Evolutionary conservation across 1,140 invertebrate species (phyloP), one percentile per base, ranked within the genome.

Genomic region (Drosophila biarmipes): DNA sequence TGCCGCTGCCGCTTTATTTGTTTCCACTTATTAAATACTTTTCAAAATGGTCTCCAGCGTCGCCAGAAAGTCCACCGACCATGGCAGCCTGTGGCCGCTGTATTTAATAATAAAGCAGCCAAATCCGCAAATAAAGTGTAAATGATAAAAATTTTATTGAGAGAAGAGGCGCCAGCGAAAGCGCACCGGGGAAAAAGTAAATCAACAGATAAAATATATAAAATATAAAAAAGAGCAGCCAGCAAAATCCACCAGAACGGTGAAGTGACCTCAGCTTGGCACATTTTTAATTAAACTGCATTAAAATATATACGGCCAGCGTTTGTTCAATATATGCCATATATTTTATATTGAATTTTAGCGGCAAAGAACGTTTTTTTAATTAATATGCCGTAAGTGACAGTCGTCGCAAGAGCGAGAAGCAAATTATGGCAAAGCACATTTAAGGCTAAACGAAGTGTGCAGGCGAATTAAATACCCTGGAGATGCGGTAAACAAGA

Each of bases 241-340:
- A 75, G 72, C 63, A 66, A 79, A 72, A 71, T 71, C 67, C 63
- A 10, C 42, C 15, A 52, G 34, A 56, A 56, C 66, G 46, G 49
- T 56, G 67, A 75, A 76, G 73, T 67, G 72, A 69, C 64, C 58
- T 68, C 72, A 68, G 63, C 64, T 66, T 75, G 71, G 53, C 59
- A 72, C 66, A 73, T 75, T 82, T 82, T 82, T 84, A 81, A 84
- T 82, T 82, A 84, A 82, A 82, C 67, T 84, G 57, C 58, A 82
- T 79, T 79, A 80, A 79, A 82, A 75, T 80, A 72, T 55, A 79
- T 61, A n/a, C n/a, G 52, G 61, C 46, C 14, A 57, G 53, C 45
- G 38, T 53, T 42, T 24, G 45, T 74, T 51, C 54, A 38, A 51
- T 58, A 73, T 12, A 53, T 74, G 19, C 35, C 45, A 64, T 53